These are phyloP conservation scores for Panthera leo DNA, from an alignment of 2,113 vertebrate genomes.

Conservation along the genomic window DNA sequence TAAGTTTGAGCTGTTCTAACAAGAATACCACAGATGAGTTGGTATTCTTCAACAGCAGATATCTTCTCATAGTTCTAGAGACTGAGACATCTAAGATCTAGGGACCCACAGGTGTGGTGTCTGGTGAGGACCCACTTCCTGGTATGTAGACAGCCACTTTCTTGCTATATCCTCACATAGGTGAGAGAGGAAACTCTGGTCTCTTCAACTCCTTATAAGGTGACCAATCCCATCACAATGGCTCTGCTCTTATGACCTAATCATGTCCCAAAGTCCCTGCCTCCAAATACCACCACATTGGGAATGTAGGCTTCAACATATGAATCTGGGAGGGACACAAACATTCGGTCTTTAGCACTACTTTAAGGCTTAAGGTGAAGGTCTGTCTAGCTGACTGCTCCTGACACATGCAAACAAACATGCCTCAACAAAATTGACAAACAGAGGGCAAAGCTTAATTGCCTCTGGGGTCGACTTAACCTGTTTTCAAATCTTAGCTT, in stretches of 20 bases:
- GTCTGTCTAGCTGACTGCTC: background rate
- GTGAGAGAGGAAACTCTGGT: background rate
- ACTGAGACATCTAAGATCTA: background rate
- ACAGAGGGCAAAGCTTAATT: background rate
- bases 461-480: background rate
- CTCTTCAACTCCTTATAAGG: background rate
- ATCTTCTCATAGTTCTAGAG: background rate
- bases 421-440: background rate
- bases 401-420: too few species aligned
- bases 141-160: background rate
- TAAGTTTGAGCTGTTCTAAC: background rate
- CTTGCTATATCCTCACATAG: background rate
- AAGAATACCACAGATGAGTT: background rate
- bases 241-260: background rate
- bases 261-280: background rate
- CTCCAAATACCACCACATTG: background rate
- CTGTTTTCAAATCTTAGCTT: conserved; percentile 26
- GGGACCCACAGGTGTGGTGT: background rate
- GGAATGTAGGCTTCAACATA: background rate
- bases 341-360: background rate
- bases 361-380: background rate
- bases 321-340: background rate
- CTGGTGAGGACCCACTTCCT: background rate
- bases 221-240: background rate
- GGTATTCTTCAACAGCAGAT: background rate